These are phyloP conservation scores for Trematocara macrostoma DNA, from an alignment of 2,113 vertebrate species.

Conservation along the genomic window DNA sequence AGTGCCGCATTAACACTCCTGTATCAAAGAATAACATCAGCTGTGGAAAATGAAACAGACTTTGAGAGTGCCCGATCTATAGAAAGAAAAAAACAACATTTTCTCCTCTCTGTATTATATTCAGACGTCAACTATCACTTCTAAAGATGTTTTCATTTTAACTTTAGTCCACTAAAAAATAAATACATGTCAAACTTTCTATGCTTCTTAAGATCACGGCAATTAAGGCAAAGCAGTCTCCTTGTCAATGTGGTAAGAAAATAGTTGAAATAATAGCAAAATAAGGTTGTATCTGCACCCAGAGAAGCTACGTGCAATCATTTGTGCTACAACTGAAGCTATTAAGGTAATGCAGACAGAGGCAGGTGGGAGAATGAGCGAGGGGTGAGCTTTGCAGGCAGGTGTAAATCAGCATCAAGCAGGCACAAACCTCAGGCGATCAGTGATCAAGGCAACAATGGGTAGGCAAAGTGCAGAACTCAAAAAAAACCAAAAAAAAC, in stretches of 20 bases:
- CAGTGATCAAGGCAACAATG: neutral
- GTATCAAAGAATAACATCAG: neutral
- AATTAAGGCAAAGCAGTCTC: neutral
- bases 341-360: neutral
- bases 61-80: neutral
- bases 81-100: neutral
- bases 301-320: neutral
- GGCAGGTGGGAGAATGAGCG: neutral
- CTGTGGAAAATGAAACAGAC: neutral
- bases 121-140: neutral
- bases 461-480: neutral
- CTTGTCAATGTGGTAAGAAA: neutral
- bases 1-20: neutral
- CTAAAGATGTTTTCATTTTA: neutral
- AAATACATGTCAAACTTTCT: neutral
- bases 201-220: neutral
- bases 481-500: fast-evolving
- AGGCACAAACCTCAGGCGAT: neutral
- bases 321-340: neutral
- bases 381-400: neutral
- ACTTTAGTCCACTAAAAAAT: neutral
- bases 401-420: neutral
- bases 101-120: neutral
- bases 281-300: neutral
- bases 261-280: neutral